These are phyloP conservation scores for Phaethornis superciliosus DNA, from an alignment of 2,113 vertebrate genomes.

Conservation along the genomic window DNA sequence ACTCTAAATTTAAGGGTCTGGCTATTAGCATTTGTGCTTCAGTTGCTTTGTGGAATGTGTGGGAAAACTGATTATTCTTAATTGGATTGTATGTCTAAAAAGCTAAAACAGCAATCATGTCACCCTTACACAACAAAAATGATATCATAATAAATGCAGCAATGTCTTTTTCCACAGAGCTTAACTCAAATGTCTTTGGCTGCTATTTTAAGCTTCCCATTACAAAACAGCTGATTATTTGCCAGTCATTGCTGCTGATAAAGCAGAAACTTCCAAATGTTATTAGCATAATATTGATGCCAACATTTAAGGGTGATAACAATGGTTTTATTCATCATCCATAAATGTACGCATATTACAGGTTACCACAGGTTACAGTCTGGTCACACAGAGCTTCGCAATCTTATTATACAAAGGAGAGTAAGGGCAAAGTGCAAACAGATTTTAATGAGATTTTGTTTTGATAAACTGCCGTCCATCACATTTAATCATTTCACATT, in stretches of 20 bases:
- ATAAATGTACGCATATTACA: constrained; percentile 49
- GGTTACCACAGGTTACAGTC: constrained; percentile 67
- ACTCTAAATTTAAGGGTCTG: constrained; percentile 9
- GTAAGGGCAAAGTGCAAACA: constrained; percentile 60
- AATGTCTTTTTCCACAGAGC: constrained; percentile 51
- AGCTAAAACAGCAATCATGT: constrained; percentile 54
- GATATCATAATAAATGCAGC: constrained; percentile 56
- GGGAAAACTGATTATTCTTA: constrained; percentile 69
- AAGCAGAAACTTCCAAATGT: constrained; percentile 72
- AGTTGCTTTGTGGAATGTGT: constrained; percentile 61
- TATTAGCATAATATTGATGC: constrained; percentile 65
- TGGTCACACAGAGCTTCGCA: constrained; percentile 45
- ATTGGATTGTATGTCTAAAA: constrained; percentile 62
- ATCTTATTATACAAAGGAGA: constrained; percentile 61
- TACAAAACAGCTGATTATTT: constrained; percentile 67
- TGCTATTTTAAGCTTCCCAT: constrained; percentile 58
- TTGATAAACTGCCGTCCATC: constrained; percentile 77
- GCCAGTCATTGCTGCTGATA: constrained; percentile 68
- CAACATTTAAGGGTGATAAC: constrained; percentile 61
- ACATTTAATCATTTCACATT: constrained; percentile 72
- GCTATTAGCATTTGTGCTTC: constrained; percentile 50
- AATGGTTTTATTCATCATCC: constrained; percentile 74
- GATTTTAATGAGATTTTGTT: constrained; percentile 80
- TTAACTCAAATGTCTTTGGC: constrained; percentile 49
- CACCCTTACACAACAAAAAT: constrained; percentile 57